Conservation (phyloP, 53 echinoderm and acorn worm species). For the Actinopyga echinites region DNA sequence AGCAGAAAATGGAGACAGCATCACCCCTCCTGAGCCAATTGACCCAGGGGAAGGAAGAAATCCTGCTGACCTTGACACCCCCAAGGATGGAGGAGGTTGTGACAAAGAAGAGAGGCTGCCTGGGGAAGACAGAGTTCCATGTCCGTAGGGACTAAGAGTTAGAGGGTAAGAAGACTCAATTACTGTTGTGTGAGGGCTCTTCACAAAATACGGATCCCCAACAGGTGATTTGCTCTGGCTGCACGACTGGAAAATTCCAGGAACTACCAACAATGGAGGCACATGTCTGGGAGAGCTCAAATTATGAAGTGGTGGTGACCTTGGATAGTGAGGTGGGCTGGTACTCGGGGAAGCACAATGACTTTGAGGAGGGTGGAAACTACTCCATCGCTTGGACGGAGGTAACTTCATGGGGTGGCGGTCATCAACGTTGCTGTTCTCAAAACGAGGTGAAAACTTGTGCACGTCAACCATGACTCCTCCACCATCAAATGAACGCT, state of each 20-base stretch:
- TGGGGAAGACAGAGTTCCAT: slow-evolving; percentile 51
- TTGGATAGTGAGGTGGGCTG: slow-evolving; percentile 28
- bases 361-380: slow-evolving; percentile 47
- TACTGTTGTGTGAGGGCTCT: slow-evolving; percentile 66
- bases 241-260: slow-evolving; percentile 72
- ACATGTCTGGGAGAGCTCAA: slow-evolving; percentile 62
- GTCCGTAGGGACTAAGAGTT: slow-evolving; percentile 71
- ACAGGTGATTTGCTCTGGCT: slow-evolving; percentile 59
- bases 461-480: slow-evolving; percentile 28
- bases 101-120: slow-evolving; percentile 65
- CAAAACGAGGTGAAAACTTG: slow-evolving; percentile 30
- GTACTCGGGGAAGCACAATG: slow-evolving; percentile 49
- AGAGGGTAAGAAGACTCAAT: slow-evolving; percentile 63
- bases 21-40: slow-evolving; percentile 71
- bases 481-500: slow-evolving; percentile 55
- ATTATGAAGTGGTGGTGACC: slow-evolving; percentile 48
- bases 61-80: slow-evolving; percentile 45
- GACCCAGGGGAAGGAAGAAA: slow-evolving; percentile 77
- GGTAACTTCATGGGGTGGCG: slow-evolving; percentile 81
- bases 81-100: slow-evolving; percentile 50
- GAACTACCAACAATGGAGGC: slow-evolving; percentile 84
- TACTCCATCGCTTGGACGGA: slow-evolving; percentile 96
- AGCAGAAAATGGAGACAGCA: slow-evolving; percentile 87
- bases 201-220: slow-evolving; percentile 66
- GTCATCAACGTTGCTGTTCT: slow-evolving; percentile 71